Percentiles rank a stretch among this genome's conserved stretches.
phyloP scores from a whole-genome alignment of 2,113 vertebrate species.

The Forbesichthys papilliferus region DNA sequence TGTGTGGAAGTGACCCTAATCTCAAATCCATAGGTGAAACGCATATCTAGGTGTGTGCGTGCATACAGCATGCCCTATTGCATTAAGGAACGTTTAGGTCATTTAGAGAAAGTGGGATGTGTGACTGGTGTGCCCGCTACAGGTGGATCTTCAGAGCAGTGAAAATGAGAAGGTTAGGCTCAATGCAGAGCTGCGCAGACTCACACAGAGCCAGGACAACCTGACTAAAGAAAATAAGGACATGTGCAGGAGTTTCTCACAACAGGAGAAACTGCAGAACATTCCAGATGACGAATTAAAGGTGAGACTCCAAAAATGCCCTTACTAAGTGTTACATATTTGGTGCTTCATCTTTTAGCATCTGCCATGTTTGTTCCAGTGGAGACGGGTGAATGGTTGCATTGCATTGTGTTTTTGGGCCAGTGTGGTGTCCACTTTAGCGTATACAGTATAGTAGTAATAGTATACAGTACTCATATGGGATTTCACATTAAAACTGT shows the following conservation, averaged over 20 bases:
- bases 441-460: background rate
- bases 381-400: too few species aligned
- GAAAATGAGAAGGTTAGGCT: conserved; percentile 64
- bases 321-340: too few species aligned
- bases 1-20: too few species aligned
- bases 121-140: background rate
- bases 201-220: conserved; percentile 22
- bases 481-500: background rate
- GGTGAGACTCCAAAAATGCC: conserved; percentile 29
- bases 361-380: too few species aligned
- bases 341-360: too few species aligned
- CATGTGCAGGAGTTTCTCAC: conserved; percentile 35
- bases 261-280: conserved; percentile 17
- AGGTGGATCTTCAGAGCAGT: conserved; percentile 74
- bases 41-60: too few species aligned
- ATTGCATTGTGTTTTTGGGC: background rate
- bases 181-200: conserved; percentile 45
- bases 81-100: too few species aligned
- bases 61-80: too few species aligned
- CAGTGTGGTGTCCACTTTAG: background rate
- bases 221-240: conserved; percentile 53
- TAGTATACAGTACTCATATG: too few species aligned
- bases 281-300: conserved; percentile 25
- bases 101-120: background rate
- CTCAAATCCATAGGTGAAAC: too few species aligned